Conservation (phyloP, 2,113 vertebrate genomes). For the Uria aalge region DNA sequence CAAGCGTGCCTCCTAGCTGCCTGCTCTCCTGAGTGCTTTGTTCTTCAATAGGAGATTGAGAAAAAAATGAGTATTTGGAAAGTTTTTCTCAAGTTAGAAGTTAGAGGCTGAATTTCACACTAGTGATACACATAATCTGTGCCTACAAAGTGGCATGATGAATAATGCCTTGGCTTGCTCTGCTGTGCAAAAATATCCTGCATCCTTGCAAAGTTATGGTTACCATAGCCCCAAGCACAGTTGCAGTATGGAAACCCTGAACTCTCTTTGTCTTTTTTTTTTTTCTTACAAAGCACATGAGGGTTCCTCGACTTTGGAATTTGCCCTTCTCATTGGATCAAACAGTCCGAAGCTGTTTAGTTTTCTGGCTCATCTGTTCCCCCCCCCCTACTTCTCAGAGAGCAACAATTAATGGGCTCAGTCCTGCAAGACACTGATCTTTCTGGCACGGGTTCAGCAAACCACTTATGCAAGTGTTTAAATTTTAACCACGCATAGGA, state of each 20-base stretch:
- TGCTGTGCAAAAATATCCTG: background rate
- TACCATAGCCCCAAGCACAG: background rate
- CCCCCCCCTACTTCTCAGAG: background rate
- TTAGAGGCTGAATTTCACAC: background rate
- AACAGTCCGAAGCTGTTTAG: background rate
- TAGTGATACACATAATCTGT: background rate
- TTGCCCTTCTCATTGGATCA: background rate
- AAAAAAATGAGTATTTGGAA: background rate
- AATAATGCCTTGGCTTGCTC: background rate
- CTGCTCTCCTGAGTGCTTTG: background rate
- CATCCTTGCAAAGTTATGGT: background rate
- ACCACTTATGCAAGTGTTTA: constrained; percentile 12
- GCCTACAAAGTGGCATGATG: background rate
- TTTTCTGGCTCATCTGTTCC: background rate
- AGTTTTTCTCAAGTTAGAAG: constrained; percentile 12
- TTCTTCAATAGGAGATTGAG: background rate
- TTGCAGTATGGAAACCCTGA: background rate
- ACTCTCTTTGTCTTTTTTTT: background rate
- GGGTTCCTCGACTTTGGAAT: background rate
- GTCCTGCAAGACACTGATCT: constrained; percentile 1
- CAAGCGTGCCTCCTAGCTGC: background rate
- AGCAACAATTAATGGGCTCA: background rate
- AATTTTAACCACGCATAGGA: background rate
- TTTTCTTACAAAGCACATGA: background rate
- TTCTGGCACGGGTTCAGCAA: background rate